Conservation (phyloP, 1,140 invertebrate species). For the Drosophila pseudoobscura region DNA sequence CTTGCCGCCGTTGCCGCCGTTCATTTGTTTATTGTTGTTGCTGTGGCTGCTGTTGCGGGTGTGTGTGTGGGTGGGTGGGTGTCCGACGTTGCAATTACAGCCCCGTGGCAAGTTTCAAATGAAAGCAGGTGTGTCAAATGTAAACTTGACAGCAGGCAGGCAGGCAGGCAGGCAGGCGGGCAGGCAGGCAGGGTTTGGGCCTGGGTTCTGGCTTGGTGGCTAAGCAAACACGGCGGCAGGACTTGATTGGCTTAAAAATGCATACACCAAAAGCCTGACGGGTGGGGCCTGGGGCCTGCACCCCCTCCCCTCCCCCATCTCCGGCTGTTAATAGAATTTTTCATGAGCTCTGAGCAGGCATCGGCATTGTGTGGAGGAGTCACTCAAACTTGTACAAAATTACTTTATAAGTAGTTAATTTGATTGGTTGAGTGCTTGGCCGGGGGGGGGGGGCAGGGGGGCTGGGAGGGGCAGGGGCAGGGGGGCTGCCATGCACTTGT, state of each 20-base stretch:
- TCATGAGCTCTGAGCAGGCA: constrained; percentile 69
- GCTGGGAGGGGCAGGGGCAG: not conserved
- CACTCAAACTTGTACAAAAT: constrained; percentile 72
- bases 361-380: constrained; percentile 47
- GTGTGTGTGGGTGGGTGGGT: constrained; percentile 32
- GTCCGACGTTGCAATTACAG: constrained; percentile 71
- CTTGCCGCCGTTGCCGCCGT: constrained; percentile 26
- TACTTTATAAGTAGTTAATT: constrained; percentile 81
- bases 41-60: constrained; percentile 48
- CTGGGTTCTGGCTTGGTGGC: constrained; percentile 35
- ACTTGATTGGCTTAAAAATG: constrained; percentile 76
- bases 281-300: not conserved
- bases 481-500: constrained; percentile 49
- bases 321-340: constrained; percentile 76
- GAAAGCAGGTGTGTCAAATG: constrained; percentile 80
- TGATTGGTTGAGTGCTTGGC: constrained; percentile 51
- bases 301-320: not conserved
- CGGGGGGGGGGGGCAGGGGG: not conserved
- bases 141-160: constrained; percentile 61
- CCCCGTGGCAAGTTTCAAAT: constrained; percentile 73
- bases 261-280: constrained; percentile 52
- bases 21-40: constrained; percentile 62
- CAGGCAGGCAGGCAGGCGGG: not conserved
- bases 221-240: constrained; percentile 62
- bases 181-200: not conserved